phyloP scores from a whole-genome alignment of 2,113 vertebrate species.

The Pardalotus punctatus region DNA sequence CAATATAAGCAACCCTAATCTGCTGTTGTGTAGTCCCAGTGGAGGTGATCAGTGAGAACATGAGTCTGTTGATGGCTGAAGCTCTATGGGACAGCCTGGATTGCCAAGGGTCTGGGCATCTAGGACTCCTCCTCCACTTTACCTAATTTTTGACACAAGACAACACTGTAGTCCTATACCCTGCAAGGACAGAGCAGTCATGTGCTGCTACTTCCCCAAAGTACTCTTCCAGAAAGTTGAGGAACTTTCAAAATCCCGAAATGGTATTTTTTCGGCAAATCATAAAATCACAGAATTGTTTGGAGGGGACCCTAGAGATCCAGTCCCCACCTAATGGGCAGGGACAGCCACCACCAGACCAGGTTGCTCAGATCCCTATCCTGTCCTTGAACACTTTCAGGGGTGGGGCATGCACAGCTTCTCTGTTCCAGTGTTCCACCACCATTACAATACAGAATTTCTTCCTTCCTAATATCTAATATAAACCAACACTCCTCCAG shows the following conservation, averaged over 20 bases:
- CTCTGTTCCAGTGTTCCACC: not conserved
- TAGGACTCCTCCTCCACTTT: not conserved
- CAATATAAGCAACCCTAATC: not conserved
- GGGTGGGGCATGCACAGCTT: not conserved
- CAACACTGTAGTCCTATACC: not conserved
- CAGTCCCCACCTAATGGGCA: not conserved
- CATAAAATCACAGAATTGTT: not conserved
- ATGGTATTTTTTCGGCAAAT: not conserved
- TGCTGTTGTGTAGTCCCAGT: not conserved
- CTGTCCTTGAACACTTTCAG: not conserved
- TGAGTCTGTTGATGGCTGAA: not conserved
- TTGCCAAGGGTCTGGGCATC: not conserved
- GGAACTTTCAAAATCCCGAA: not conserved
- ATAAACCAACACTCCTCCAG: not conserved
- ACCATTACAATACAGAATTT: not conserved
- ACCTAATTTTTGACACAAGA: not conserved
- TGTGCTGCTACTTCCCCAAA: not conserved
- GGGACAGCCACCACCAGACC: not conserved
- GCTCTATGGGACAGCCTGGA: not conserved
- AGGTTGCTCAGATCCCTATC: not conserved
- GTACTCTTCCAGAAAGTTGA: not conserved
- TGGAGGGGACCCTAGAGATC: not conserved
- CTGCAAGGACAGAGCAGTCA: not conserved
- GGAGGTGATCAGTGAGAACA: not conserved
- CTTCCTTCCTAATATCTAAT: not conserved